Evolutionary conservation across 2,888 invertebrate species (phyloP), one percentile per base, ranked within the genome.

Genomic region (Ditylenchus weischeri): DNA sequence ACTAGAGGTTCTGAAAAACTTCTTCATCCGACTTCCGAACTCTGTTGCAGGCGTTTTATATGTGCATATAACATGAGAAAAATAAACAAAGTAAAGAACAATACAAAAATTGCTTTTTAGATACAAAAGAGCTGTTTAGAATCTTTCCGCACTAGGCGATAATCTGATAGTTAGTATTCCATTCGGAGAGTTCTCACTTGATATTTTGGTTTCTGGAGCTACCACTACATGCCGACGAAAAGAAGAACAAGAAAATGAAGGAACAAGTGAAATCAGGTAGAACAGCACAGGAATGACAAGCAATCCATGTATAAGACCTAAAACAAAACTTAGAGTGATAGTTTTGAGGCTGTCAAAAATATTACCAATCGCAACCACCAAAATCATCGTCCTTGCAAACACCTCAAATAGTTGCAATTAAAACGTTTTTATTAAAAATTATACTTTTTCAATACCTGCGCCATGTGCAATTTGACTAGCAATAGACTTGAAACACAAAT

Each of bases 381-480:
- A 73, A n/a, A 79, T 65, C 80, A 81, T 80, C 50, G 79, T 80
- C 54, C 74, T 71, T 21, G 79, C 79, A 63, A 81, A 81, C 23
- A 82, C 74, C 77, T 79, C 67, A 62, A 38, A 47, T n/a, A 5
- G 2, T 59, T 35, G 15, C 8, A 51, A 72, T 65, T 48, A 21
- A 2, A 35, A 68, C n/a, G 35, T 21, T 13, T 13, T 69, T 15
- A 59, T 15, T n/a, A 67, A 7, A 18, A 50, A 68, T 38, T 64
- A 29, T 66, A 64, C 13, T 50, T 29, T 18, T 29, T 49, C 58
- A 57, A 70, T 54, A 78, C 80, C 69, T 72, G 73, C 0, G 81
- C 79, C 80, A 81, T 81, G 67, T 81, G 81, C 51, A 81, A 68
- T 64, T 81, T 75, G 10, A 81, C 79, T 59, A 80, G 76, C 60